Conservation (phyloP, 2,797 vertebrate genomes). For the Hirundo rustica region DNA sequence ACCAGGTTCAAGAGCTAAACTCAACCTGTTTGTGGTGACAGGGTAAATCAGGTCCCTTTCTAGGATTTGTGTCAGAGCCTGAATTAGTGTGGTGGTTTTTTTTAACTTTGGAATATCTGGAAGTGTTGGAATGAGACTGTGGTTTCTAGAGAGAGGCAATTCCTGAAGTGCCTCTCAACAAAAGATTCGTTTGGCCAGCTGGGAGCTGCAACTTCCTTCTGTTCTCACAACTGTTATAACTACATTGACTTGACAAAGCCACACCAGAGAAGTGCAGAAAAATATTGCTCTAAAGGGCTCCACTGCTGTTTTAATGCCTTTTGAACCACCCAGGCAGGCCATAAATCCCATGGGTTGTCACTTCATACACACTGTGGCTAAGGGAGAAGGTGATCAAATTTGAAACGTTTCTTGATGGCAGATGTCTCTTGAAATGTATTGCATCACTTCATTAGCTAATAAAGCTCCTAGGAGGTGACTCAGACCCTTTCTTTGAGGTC, state of each 20-base stretch:
- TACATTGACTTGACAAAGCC: neutral
- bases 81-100: neutral
- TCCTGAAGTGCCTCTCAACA: neutral
- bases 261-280: neutral
- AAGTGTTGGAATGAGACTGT: neutral
- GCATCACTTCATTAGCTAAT: slow-evolving; percentile 39
- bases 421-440: slow-evolving; percentile 21
- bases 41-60: neutral
- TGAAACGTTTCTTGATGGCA: neutral
- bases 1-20: neutral
- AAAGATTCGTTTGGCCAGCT: neutral
- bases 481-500: neutral
- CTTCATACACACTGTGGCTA: neutral
- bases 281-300: neutral
- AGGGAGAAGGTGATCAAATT: neutral
- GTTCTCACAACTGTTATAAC: accelerated
- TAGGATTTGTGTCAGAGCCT: neutral
- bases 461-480: slow-evolving; percentile 12
- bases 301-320: neutral
- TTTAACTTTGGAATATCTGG: neutral
- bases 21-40: neutral
- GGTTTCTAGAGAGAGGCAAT: neutral
- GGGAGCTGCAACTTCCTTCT: neutral
- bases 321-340: neutral
- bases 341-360: neutral